Evolutionary conservation across 1,140 invertebrate genomes (phyloP).

Genomic region (Diuraphis noxia): DNA sequence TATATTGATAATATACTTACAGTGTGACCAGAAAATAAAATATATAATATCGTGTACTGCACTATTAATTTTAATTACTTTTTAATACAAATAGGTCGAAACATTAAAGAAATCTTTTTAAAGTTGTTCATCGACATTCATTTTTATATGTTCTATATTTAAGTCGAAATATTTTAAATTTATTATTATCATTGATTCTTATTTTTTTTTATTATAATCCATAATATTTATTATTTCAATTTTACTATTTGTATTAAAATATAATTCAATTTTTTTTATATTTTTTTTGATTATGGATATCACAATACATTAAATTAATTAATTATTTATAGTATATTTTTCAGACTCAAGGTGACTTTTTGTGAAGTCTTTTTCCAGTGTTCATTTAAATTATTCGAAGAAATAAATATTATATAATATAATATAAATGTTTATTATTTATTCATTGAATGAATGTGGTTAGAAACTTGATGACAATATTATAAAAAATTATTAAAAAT

Average conservation of each 20-base stretch:
- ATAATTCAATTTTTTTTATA: too few species aligned
- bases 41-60: not conserved
- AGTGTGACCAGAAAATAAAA: conserved; percentile 17
- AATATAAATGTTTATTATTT: not conserved
- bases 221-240: too few species aligned
- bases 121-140: too few species aligned
- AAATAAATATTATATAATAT: not conserved
- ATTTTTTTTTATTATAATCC: too few species aligned
- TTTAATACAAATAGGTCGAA: too few species aligned
- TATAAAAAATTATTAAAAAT: not conserved
- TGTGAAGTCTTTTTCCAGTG: not conserved
- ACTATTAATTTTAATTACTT: too few species aligned
- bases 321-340: not conserved
- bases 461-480: not conserved
- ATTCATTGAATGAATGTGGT: not conserved
- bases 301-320: not conserved
- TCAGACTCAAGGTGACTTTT: not conserved
- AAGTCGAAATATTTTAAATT: too few species aligned
- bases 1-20: conserved; percentile 6
- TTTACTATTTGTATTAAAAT: too few species aligned
- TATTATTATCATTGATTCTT: too few species aligned
- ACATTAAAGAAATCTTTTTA: too few species aligned
- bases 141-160: too few species aligned
- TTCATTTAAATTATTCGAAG: not conserved
- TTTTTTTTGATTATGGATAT: too few species aligned